Percentiles rank a stretch among this genome's conserved stretches.
Conservation (phyloP, 2,797 vertebrate species). For the Benthosema pterotum region DNA sequence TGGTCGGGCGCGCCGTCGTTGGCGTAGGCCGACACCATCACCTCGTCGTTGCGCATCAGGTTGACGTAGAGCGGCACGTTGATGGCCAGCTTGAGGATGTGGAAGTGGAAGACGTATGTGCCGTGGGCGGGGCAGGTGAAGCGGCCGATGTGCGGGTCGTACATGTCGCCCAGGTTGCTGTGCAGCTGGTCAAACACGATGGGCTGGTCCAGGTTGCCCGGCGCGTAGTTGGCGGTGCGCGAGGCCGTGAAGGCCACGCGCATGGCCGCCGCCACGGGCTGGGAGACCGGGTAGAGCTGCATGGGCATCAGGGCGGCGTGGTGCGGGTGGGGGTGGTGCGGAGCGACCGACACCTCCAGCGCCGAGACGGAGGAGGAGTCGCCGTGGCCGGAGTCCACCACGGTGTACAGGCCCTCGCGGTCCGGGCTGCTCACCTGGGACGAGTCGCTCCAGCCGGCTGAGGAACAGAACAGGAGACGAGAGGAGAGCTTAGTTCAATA, state of each 20-base stretch:
- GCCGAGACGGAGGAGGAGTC: constrained; percentile 88
- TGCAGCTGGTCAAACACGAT: constrained; percentile 94
- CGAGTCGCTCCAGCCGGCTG: constrained; percentile 91
- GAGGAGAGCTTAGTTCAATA: no score
- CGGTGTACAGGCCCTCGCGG: constrained; percentile 81
- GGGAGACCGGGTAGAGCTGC: constrained; percentile 88
- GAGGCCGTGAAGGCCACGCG: constrained; percentile 94
- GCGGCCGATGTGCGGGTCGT: constrained; percentile 89
- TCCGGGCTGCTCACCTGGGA: constrained; percentile 95
- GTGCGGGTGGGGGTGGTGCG: constrained; percentile 71
- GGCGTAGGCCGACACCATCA: constrained; percentile 95
- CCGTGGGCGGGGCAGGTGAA: constrained; percentile 93
- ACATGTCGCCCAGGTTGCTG: constrained; percentile 93
- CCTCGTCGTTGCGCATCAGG: constrained; percentile 97
- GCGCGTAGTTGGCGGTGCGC: constrained; percentile 94
- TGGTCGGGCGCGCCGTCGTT: constrained; percentile 97
- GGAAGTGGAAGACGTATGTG: constrained; percentile 96
- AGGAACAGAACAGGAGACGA: constrained; percentile 22
- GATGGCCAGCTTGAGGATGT: constrained; percentile 96
- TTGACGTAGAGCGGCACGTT: constrained; percentile 96
- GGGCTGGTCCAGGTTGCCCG: constrained; percentile 94
- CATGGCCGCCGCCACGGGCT: constrained; percentile 76
- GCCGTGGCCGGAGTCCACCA: constrained; percentile 90
- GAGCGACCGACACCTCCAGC: constrained; percentile 83
- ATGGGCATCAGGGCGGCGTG: constrained; percentile 84